phyloP scores from a whole-genome alignment of 2,113 vertebrate genomes.

The Taxidea taxus region DNA sequence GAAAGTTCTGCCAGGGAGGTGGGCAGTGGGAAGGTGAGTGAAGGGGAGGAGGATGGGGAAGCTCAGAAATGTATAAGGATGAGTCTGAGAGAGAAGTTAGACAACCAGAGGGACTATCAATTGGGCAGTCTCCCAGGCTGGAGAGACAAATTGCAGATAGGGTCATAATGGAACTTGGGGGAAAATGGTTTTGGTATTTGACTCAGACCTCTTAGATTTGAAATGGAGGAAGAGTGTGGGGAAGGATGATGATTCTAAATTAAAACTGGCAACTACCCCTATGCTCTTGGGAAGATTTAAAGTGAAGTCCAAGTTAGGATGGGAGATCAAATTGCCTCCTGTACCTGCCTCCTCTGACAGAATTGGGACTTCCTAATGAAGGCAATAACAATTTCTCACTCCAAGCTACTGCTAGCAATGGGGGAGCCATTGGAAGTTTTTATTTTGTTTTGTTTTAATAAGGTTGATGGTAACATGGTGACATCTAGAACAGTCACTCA shows the following conservation, averaged over 20 bases:
- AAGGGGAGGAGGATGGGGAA: neutral
- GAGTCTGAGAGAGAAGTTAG: neutral
- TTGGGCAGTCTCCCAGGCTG: neutral
- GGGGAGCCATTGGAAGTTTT: neutral
- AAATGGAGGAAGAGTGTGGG: neutral
- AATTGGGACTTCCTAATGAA: neutral
- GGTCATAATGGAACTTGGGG: neutral
- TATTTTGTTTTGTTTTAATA: neutral
- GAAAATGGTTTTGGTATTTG: neutral
- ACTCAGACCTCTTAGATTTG: neutral
- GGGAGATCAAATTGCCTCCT: neutral
- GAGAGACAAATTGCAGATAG: neutral
- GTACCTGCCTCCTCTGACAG: neutral
- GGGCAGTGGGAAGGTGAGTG: neutral
- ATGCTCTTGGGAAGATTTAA: neutral
- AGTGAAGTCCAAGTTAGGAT: neutral
- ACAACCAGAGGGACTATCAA: neutral
- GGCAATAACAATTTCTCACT: neutral
- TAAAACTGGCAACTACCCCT: neutral
- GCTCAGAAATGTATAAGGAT: neutral
- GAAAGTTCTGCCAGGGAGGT: neutral
- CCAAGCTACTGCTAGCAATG: neutral
- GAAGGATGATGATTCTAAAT: neutral
- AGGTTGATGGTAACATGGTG: neutral
- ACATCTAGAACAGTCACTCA: neutral